A percentile compares a stretch with the other conserved stretches of the same genome.
Conservation (phyloP, 2,888 invertebrate species). For the Xylocampa areola region DNA sequence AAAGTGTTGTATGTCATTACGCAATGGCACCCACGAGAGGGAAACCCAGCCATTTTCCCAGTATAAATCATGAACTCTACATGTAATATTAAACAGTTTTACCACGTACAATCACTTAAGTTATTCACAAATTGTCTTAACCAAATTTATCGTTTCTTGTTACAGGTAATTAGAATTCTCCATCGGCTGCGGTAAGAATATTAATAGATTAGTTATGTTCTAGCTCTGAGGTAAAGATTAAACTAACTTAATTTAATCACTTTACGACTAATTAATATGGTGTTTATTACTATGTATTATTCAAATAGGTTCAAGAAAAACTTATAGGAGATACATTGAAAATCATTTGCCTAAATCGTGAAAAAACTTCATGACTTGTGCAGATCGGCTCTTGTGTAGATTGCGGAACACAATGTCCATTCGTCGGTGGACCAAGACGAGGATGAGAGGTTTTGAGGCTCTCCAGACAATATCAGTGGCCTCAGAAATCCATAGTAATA, state of each 20-base stretch:
- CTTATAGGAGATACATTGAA: background rate
- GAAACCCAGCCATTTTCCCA: constrained; percentile 24
- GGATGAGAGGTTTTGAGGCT: too few relatives aligned
- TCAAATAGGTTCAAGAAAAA: background rate
- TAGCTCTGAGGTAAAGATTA: constrained; percentile 30
- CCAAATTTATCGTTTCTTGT: constrained; percentile 57
- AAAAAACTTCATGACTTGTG: too few relatives aligned
- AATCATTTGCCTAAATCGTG: background rate
- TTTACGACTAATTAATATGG: constrained; percentile 25
- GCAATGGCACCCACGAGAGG: constrained; percentile 24
- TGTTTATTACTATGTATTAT: constrained; percentile 22
- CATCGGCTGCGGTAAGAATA: constrained; percentile 47
- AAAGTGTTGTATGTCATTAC: constrained; percentile 19
- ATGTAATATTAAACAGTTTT: constrained; percentile 32
- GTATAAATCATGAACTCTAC: constrained; percentile 19
- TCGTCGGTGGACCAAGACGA: too few relatives aligned
- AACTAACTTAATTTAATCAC: constrained; percentile 23
- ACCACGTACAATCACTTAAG: constrained; percentile 35
- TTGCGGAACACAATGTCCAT: too few relatives aligned
- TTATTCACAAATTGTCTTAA: constrained; percentile 51
- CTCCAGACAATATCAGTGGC: too few relatives aligned
- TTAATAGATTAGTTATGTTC: constrained; percentile 29
- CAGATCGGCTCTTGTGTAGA: too few relatives aligned
- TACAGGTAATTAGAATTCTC: constrained; percentile 58
- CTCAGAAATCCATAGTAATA: too few relatives aligned